Percentiles rank a stretch among this genome's conserved stretches.
Conservation (phyloP, 2,888 invertebrate species). For the Tinea semifulvella region DNA sequence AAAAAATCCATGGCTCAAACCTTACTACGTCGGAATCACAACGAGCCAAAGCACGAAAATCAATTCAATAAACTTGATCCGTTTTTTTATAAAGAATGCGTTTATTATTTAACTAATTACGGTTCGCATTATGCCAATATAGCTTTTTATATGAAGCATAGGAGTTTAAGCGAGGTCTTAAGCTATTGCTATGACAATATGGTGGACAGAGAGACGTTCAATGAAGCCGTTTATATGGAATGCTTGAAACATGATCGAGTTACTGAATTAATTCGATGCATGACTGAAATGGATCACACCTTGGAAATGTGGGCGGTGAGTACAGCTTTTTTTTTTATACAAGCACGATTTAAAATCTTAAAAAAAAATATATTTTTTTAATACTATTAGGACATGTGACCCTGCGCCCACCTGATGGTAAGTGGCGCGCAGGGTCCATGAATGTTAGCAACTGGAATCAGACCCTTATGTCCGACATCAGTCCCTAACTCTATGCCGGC, state of each 20-base stretch:
- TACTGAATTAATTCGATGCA: constrained; percentile 67
- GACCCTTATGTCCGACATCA: no score
- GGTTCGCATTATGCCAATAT: constrained; percentile 79
- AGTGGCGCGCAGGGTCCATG: no score
- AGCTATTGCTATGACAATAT: constrained; percentile 74
- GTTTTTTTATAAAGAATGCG: constrained; percentile 77
- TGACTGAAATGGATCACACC: constrained; percentile 73
- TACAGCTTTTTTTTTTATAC: constrained; percentile 16
- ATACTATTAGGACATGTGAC: no score
- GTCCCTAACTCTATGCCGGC: no score
- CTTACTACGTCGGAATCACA: constrained; percentile 44
- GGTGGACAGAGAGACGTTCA: constrained; percentile 74
- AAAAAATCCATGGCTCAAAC: constrained; percentile 54
- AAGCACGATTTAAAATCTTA: no score
- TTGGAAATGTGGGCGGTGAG: constrained; percentile 74
- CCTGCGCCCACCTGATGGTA: no score
- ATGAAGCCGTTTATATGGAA: constrained; percentile 75
- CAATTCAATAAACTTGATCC: constrained; percentile 54
- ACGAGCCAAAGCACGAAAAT: constrained; percentile 41
- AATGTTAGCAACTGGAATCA: no score
- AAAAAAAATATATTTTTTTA: no score
- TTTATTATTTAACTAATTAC: constrained; percentile 83
- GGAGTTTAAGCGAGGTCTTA: constrained; percentile 73
- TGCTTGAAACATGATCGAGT: constrained; percentile 73
- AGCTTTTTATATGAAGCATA: constrained; percentile 78